Conservation (phyloP, 2,797 vertebrate genomes). For the Pseudochromis fuscus region DNA sequence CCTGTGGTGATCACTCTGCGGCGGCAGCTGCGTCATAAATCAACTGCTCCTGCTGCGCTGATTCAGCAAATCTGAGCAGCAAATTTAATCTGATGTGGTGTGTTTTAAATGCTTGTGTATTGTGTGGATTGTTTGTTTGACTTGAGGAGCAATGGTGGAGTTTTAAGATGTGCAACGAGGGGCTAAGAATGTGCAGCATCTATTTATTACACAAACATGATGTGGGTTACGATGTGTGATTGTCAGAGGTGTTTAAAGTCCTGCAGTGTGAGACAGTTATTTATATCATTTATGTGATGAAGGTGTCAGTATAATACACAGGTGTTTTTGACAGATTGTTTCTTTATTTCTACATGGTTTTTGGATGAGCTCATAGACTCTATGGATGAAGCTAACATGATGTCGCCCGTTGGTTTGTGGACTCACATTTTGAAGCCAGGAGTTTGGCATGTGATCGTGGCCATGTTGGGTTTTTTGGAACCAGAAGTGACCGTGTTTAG, state of each 20-base stretch:
- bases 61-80: constrained; percentile 29
- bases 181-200: constrained; percentile 43
- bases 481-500: no score
- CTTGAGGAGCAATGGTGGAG: constrained; percentile 7
- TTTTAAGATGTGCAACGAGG: constrained; percentile 16
- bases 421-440: no score
- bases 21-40: constrained; percentile 42
- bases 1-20: constrained; percentile 63
- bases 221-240: constrained; percentile 29
- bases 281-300: constrained; percentile 10
- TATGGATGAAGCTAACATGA: background rate
- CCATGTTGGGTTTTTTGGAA: no score
- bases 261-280: constrained; percentile 11
- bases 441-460: no score
- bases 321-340: constrained; percentile 3
- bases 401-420: no score
- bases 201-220: constrained; percentile 35
- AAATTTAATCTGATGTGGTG: background rate
- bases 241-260: constrained; percentile 29
- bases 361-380: constrained; percentile 3
- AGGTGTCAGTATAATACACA: background rate
- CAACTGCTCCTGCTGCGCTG: background rate
- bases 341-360: constrained; percentile 12
- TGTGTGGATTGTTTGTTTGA: background rate
- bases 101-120: constrained; percentile 2